A percentile compares a stretch with the other conserved stretches of the same genome.
Evolutionary conservation across 2,797 vertebrate genomes (phyloP).

Genomic region (Nasua narica): DNA sequence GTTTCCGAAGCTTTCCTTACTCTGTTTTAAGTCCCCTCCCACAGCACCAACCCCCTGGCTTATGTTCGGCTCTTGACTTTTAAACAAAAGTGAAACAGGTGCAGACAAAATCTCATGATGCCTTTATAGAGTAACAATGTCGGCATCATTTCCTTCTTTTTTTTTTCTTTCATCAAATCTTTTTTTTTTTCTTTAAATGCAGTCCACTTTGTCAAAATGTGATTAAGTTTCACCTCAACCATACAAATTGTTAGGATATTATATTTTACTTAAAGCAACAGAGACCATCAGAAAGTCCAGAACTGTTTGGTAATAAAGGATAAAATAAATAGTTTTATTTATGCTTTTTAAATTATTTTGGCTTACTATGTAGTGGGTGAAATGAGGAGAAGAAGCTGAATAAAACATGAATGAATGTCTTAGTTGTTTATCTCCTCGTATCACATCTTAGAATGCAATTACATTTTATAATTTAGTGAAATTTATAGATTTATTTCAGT

Average conservation of each 20-base stretch:
- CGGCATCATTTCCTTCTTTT: background rate
- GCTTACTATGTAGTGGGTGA: background rate
- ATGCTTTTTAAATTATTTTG: background rate
- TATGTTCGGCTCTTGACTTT: constrained; percentile 54
- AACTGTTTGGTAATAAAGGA: constrained; percentile 47
- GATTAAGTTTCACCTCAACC: constrained; percentile 4
- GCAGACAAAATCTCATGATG: constrained; percentile 10
- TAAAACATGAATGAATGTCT: background rate
- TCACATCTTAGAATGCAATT: background rate
- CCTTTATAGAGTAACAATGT: background rate
- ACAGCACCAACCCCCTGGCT: constrained; percentile 22
- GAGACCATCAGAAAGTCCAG: constrained; percentile 36
- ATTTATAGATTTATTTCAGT: background rate
- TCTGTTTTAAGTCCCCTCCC: constrained; percentile 49
- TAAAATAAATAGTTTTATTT: background rate
- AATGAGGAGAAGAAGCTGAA: background rate
- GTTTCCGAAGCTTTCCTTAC: constrained; percentile 54
- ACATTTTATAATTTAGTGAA: background rate
- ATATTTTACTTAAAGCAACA: constrained; percentile 61
- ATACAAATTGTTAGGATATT: constrained; percentile 30
- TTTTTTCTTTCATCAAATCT: background rate
- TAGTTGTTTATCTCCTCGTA: background rate
- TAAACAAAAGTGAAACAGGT: constrained; percentile 73
- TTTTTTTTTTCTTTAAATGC: background rate
- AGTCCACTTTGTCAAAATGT: constrained; percentile 18